Percentiles rank a stretch among this genome's conserved stretches.
phyloP scores from a whole-genome alignment of 2,797 vertebrate species.

The Gymnocypris eckloni region DNA sequence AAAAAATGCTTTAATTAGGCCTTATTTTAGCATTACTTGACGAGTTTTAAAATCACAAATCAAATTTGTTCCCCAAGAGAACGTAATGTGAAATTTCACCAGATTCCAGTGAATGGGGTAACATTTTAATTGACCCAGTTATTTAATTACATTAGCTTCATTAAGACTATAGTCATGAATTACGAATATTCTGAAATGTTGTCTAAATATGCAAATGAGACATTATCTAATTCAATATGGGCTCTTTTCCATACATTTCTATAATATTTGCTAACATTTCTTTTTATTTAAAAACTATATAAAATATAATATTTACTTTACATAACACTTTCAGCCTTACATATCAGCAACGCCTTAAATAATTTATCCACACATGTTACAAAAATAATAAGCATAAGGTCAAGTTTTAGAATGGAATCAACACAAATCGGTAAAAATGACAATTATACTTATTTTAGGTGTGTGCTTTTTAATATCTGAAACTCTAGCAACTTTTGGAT shows the following conservation, averaged over 20 bases:
- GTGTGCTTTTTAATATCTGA: background rate
- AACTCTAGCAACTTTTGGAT: background rate
- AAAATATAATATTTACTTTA: background rate
- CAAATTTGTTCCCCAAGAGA: background rate
- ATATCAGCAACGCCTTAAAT: background rate
- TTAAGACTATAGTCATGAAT: background rate
- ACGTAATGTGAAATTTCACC: too few species aligned
- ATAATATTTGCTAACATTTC: background rate
- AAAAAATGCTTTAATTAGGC: too few species aligned
- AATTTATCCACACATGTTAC: background rate
- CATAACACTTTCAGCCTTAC: background rate
- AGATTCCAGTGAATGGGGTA: background rate
- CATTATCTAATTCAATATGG: background rate
- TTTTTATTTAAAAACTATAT: too few species aligned
- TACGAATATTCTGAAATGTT: background rate
- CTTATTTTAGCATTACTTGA: background rate
- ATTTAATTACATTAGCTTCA: background rate
- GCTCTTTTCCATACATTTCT: background rate
- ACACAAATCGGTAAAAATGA: background rate
- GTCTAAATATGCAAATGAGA: too few species aligned
- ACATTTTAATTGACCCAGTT: too few species aligned
- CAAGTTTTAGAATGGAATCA: too few species aligned
- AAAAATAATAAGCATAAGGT: too few species aligned
- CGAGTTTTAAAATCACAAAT: background rate
- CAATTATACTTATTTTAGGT: background rate